A percentile compares a stretch with the other conserved stretches of the same genome.
Evolutionary conservation across 2,797 vertebrate genomes (phyloP).

Genomic region (Sandelia bainsii): DNA sequence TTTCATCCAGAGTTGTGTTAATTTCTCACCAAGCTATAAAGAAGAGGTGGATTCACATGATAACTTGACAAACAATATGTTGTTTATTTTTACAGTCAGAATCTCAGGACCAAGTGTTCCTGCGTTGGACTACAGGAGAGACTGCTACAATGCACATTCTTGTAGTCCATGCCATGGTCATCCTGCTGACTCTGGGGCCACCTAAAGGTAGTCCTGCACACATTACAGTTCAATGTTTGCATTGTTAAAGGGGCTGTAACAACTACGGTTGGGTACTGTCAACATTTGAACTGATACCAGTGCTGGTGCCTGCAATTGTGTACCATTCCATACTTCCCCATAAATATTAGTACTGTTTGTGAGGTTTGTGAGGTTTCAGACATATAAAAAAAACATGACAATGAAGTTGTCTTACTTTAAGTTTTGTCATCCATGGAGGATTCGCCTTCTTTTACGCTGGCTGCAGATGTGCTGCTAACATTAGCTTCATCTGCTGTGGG

Average conservation of each 20-base stretch:
- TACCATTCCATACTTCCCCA: too few relatives aligned
- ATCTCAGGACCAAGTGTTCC: constrained; percentile 98
- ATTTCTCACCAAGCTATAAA: too few relatives aligned
- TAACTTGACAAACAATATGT: not conserved
- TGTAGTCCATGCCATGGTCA: constrained; percentile 99
- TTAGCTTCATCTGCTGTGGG: too few relatives aligned
- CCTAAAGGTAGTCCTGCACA: constrained; percentile 73
- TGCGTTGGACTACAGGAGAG: constrained; percentile 97
- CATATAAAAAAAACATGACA: too few relatives aligned
- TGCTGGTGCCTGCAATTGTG: constrained; percentile 1
- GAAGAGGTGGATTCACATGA: not conserved
- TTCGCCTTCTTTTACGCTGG: too few relatives aligned
- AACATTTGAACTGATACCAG: too few relatives aligned
- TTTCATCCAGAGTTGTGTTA: too few relatives aligned
- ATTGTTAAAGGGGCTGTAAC: not conserved
- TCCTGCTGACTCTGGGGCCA: constrained; percentile 87
- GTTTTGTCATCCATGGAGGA: too few relatives aligned
- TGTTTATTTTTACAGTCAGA: constrained; percentile 86
- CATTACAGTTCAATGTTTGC: not conserved
- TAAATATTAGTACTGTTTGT: too few relatives aligned
- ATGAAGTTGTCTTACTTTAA: too few relatives aligned
- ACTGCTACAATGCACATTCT: constrained; percentile 99
- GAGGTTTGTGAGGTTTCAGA: too few relatives aligned
- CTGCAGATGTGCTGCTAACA: too few relatives aligned
- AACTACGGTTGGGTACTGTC: not conserved